These are phyloP conservation scores for Urosaurus nigricauda DNA, from an alignment of 2,797 vertebrate genomes.

Conservation along the genomic window DNA sequence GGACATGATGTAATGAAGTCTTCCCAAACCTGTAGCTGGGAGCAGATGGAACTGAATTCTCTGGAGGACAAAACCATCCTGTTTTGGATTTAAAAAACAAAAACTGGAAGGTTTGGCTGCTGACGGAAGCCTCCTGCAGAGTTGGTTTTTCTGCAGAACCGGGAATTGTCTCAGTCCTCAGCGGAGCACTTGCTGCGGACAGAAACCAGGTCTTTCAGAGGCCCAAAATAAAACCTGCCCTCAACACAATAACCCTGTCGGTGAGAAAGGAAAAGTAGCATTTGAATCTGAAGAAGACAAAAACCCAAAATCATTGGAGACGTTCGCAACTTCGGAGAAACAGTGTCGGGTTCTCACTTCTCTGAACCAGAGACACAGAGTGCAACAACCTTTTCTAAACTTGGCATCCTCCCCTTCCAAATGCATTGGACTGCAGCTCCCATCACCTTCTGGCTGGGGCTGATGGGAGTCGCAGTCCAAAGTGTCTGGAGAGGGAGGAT, in stretches of 20 bases:
- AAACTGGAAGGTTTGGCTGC: background rate
- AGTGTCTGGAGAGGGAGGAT: background rate
- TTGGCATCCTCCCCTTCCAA: too few relatives aligned
- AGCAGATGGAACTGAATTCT: background rate
- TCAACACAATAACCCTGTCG: background rate
- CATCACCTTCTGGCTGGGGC: background rate
- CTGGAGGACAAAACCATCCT: background rate
- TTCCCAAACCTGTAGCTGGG: background rate
- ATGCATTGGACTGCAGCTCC: too few relatives aligned
- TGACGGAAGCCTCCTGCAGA: background rate
- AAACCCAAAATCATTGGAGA: background rate
- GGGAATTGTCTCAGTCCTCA: background rate
- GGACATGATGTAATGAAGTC: background rate
- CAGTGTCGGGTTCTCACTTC: slow-evolving; percentile 52
- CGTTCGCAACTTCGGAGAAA: background rate
- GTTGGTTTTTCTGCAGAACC: background rate
- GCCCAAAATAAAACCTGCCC: background rate
- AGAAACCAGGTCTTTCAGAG: background rate
- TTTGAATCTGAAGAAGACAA: background rate
- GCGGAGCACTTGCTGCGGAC: accelerated
- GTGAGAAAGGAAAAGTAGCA: background rate
- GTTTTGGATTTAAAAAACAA: background rate
- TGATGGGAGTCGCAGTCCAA: background rate
- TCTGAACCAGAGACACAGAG: slow-evolving; percentile 9
- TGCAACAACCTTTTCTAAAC: background rate